Evolutionary conservation across 1,140 invertebrate genomes (phyloP), one percentile per base, ranked within the genome.

Genomic region (Caerostris darwini): DNA sequence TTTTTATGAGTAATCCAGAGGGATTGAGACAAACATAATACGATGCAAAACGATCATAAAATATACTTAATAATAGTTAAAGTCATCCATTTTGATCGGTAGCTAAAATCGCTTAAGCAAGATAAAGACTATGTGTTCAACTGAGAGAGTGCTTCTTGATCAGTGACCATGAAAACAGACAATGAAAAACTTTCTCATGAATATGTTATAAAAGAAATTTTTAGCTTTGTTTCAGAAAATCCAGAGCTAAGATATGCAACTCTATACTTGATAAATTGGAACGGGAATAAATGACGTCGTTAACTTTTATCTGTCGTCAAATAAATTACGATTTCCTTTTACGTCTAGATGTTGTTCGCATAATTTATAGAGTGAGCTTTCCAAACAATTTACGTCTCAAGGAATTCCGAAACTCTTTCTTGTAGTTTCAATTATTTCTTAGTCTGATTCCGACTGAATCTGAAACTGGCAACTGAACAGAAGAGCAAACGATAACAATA

Each of bases 261-360:
- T 50, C 19, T 77, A 34, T 50, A 77, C 50, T 83, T 56, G 82
- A 83, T 83, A 54, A 57, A 83, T 58, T 17, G 82, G 53, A 56
- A 56, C n/a, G 82, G 17, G 57, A n/a, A 83, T 83, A 58, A 83
- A 83, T 58, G 53, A 19, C 82, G 19, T 83, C 82, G 82, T 83
- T 83, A 83, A 83, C 82, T 83, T 83, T 83, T 83, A 83, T 83
- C 82, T 83, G n/a, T 58, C 53, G 82, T 58, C 82, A 19, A 17
- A 83, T 83, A 83, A 83, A 83, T 83, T 83, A 83, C 53, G 53
- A 14, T 34, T 83, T 10, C 17, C 19, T 58, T 83, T n/a, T 83
- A 17, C 17, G 53, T 19, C n/a, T 83, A n/a, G 53, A 56, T 58
- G 56, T 77, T 83, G 17, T 83, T 56, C 57, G 53, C 14, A 57